phyloP scores from a whole-genome alignment of 2,797 vertebrate genomes.

The Eptatretus atami region DNA sequence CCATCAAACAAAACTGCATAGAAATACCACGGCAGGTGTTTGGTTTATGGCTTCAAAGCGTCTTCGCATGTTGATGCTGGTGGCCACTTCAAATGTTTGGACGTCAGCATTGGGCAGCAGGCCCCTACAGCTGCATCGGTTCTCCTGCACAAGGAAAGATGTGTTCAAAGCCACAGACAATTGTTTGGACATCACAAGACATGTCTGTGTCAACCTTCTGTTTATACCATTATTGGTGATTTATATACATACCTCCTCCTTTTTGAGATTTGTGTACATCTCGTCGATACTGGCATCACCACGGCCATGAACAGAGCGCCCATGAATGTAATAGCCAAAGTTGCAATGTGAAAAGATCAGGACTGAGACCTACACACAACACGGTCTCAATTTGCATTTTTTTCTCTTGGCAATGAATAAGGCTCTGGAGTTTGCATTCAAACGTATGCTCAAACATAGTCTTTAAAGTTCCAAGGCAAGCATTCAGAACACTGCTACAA shows the following conservation, averaged over 20 bases:
- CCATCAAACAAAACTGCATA: background rate
- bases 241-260: slow-evolving; percentile 11
- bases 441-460: too few relatives aligned
- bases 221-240: background rate
- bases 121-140: slow-evolving; percentile 13
- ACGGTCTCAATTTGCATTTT: background rate
- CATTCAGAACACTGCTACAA: too few relatives aligned
- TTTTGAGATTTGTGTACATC: slow-evolving; percentile 12
- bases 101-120: slow-evolving; percentile 12
- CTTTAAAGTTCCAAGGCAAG: too few relatives aligned
- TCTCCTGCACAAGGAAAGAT: slow-evolving; percentile 10
- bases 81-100: slow-evolving; percentile 13
- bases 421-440: too few relatives aligned
- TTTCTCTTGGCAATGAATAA: too few relatives aligned
- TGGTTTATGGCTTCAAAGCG: slow-evolving; percentile 12
- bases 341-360: slow-evolving; percentile 13
- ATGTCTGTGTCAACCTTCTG: background rate
- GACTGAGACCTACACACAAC: slow-evolving; percentile 11
- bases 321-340: slow-evolving; percentile 14
- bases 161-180: background rate
- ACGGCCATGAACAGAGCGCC: slow-evolving; percentile 13
- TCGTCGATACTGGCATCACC: slow-evolving; percentile 12
- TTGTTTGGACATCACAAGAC: background rate
- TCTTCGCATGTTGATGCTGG: slow-evolving; percentile 10
- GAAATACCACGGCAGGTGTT: slow-evolving; percentile 11